A percentile compares a stretch with the other conserved stretches of the same genome.
phyloP scores from a whole-genome alignment of 2,797 vertebrate genomes.

The Ceryle rudis region DNA sequence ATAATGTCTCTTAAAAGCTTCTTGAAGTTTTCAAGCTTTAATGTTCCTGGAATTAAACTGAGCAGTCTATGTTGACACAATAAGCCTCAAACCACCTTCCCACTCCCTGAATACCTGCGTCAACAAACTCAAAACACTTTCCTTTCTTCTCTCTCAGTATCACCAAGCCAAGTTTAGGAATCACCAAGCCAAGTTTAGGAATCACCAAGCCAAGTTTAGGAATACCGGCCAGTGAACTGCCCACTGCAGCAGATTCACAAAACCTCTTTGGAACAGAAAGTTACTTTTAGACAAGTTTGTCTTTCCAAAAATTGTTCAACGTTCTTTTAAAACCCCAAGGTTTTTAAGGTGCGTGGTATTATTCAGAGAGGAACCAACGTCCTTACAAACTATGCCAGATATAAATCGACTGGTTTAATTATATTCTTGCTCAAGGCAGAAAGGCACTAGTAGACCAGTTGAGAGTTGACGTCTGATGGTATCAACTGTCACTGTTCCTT shows the following conservation, averaged over 20 bases:
- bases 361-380: accelerated
- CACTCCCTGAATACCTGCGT: neutral
- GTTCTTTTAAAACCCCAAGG: neutral
- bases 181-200: accelerated
- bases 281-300: neutral
- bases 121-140: accelerated
- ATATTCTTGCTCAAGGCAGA: neutral
- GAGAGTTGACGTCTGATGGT: neutral
- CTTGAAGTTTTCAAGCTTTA: neutral
- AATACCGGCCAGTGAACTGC: neutral
- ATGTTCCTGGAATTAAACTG: neutral
- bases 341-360: neutral
- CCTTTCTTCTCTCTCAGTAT: neutral
- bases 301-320: neutral
- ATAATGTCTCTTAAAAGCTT: neutral
- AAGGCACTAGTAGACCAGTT: neutral
- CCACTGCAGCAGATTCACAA: neutral
- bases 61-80: neutral
- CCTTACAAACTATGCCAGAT: neutral
- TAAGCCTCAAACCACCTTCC: neutral
- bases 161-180: neutral
- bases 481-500: neutral
- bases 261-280: neutral
- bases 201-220: neutral
- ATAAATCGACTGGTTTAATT: neutral